phyloP scores from a whole-genome alignment of 2,888 invertebrate species.

The Sesia bembeciformis region DNA sequence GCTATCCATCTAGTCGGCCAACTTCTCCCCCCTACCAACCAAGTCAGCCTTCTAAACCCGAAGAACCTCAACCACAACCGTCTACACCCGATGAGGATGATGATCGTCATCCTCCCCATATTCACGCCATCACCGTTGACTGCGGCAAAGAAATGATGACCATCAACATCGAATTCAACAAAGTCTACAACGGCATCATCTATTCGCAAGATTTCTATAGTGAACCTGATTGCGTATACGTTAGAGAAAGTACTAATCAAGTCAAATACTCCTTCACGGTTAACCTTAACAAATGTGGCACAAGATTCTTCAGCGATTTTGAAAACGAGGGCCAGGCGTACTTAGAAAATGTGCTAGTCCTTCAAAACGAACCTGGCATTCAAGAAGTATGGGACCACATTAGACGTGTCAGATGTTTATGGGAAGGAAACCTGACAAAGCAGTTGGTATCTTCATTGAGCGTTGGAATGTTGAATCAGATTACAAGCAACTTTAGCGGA shows the following conservation, averaged over 20 bases:
- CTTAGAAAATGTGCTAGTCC: slow-evolving; percentile 83
- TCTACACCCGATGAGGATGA: slow-evolving; percentile 63
- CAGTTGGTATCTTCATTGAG: slow-evolving; percentile 82
- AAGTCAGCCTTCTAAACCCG: slow-evolving; percentile 15
- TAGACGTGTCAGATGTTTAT: slow-evolving; percentile 83
- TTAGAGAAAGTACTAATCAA: slow-evolving; percentile 80
- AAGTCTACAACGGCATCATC: slow-evolving; percentile 83
- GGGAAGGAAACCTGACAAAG: slow-evolving; percentile 87
- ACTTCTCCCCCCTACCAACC: slow-evolving; percentile 13
- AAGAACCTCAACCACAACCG: slow-evolving; percentile 8
- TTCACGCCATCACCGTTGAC: slow-evolving; percentile 82
- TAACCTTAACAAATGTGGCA: slow-evolving; percentile 83
- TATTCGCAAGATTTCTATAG: slow-evolving; percentile 85
- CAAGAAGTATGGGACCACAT: slow-evolving; percentile 87
- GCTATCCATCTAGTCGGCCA: slow-evolving; percentile 13
- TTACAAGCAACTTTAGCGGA: slow-evolving; percentile 88
- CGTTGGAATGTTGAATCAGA: slow-evolving; percentile 86
- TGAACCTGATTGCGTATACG: slow-evolving; percentile 82
- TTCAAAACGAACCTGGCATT: slow-evolving; percentile 86
- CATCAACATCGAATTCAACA: slow-evolving; percentile 85
- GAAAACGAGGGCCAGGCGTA: slow-evolving; percentile 85
- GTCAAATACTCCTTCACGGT: slow-evolving; percentile 83
- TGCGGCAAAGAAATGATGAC: slow-evolving; percentile 90
- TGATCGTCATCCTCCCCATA: slow-evolving; percentile 82
- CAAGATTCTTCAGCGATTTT: slow-evolving; percentile 85